These are phyloP conservation scores for Oreonectes daqikongensis DNA, from an alignment of 2,797 vertebrate genomes.

Conservation along the genomic window DNA sequence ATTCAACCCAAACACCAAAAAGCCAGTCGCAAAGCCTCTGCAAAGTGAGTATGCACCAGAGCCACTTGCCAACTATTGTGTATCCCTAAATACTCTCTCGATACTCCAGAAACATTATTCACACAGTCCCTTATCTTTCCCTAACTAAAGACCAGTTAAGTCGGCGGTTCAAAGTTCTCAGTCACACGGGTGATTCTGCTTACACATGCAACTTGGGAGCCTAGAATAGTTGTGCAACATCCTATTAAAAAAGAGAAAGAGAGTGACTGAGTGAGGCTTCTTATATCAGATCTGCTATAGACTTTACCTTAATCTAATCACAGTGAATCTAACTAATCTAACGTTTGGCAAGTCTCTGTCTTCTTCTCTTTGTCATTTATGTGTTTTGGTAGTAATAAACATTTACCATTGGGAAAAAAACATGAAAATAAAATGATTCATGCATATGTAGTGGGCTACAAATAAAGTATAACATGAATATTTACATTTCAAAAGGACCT, in stretches of 20 bases:
- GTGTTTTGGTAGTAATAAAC: neutral
- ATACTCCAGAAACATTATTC: neutral
- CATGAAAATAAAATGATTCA: neutral
- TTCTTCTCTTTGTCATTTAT: neutral
- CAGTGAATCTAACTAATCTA: neutral
- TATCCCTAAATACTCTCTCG: conserved; percentile 6
- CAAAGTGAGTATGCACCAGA: conserved; percentile 79
- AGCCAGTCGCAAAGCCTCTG: conserved; percentile 79
- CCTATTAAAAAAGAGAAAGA: conserved; percentile 17
- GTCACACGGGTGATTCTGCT: conserved; percentile 41
- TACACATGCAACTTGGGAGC: conserved; percentile 49
- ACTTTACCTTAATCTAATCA: neutral
- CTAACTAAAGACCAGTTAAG: conserved; percentile 53
- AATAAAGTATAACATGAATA: neutral
- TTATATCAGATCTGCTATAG: neutral
- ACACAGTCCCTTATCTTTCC: conserved; percentile 36
- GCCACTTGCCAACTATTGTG: neutral
- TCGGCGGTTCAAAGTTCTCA: conserved; percentile 54
- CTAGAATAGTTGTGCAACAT: conserved; percentile 41
- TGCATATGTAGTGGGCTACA: neutral
- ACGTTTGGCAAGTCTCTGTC: neutral
- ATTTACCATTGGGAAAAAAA: neutral
- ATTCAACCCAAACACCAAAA: conserved; percentile 80
- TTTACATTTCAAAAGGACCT: neutral
- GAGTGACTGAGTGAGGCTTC: neutral